Evolutionary conservation across 2,888 invertebrate species (phyloP).

Genomic region (Eremobia ochroleuca): DNA sequence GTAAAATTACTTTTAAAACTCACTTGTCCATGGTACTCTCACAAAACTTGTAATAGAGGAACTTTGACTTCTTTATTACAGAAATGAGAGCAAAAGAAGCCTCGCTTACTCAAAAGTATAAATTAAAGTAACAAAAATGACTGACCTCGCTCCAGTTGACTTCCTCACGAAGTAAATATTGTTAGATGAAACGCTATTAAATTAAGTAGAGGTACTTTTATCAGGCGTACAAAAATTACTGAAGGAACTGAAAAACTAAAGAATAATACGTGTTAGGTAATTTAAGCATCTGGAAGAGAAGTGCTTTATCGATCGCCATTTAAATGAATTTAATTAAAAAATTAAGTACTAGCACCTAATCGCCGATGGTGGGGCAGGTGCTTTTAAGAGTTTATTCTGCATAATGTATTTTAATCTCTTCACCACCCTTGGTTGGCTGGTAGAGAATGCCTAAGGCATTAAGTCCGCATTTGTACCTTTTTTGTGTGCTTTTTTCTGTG

Average conservation of each 20-base stretch:
- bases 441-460: no score
- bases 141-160: background rate
- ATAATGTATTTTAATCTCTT: background rate
- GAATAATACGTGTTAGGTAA: constrained; percentile 6
- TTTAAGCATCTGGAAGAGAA: background rate
- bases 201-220: constrained; percentile 30
- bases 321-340: background rate
- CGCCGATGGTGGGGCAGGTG: background rate
- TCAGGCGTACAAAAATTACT: constrained; percentile 6
- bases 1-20: background rate
- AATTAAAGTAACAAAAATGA: constrained; percentile 1
- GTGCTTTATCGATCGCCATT: background rate
- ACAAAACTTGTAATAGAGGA: background rate
- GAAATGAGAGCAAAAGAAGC: background rate
- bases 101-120: constrained; percentile 1
- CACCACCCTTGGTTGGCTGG: no score
- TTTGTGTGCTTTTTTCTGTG: no score
- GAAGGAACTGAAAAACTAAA: background rate
- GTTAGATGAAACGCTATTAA: constrained; percentile 20
- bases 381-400: background rate
- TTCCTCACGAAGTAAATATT: constrained; percentile 33
- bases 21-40: background rate
- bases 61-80: constrained; percentile 1
- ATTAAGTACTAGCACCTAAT: background rate
- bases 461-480: no score